phyloP scores from a whole-genome alignment of 2,113 vertebrate genomes.

The Seriola aureovittata region DNA sequence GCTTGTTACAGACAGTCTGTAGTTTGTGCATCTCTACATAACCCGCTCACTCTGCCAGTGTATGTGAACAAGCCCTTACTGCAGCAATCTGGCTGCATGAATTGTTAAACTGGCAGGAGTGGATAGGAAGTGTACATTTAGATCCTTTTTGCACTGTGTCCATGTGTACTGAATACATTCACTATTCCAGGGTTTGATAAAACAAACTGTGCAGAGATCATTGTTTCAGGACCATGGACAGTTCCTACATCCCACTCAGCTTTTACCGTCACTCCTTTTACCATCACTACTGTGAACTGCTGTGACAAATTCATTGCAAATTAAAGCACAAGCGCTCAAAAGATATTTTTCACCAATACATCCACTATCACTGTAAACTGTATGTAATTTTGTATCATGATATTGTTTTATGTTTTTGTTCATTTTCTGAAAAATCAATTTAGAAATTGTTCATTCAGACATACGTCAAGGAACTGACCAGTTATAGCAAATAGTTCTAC shows the following conservation, averaged over 20 bases:
- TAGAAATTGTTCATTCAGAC: too few relatives aligned
- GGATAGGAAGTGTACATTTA: not conserved
- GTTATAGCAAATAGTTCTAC: not conserved
- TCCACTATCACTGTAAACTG: not conserved
- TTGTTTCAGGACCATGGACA: slow-evolving; percentile 69
- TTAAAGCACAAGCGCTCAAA: not conserved
- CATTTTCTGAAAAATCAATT: not conserved
- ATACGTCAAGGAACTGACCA: not conserved
- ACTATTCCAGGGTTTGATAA: not conserved
- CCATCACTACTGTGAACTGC: not conserved
- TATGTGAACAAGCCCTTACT: slow-evolving; percentile 11
- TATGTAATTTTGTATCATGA: not conserved
- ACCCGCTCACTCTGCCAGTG: slow-evolving; percentile 3
- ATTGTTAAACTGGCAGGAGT: not conserved
- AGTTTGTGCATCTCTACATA: not conserved
- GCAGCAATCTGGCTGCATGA: not conserved
- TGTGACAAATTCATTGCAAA: not conserved
- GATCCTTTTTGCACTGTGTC: not conserved
- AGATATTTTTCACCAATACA: too few relatives aligned
- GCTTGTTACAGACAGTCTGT: slow-evolving; percentile 20
- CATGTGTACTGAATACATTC: not conserved
- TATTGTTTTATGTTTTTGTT: not conserved
- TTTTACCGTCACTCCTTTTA: not conserved
- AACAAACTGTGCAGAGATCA: not conserved
- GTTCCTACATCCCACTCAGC: not conserved